Conservation (phyloP, 2,113 vertebrate genomes). For the Hylia prasina region DNA sequence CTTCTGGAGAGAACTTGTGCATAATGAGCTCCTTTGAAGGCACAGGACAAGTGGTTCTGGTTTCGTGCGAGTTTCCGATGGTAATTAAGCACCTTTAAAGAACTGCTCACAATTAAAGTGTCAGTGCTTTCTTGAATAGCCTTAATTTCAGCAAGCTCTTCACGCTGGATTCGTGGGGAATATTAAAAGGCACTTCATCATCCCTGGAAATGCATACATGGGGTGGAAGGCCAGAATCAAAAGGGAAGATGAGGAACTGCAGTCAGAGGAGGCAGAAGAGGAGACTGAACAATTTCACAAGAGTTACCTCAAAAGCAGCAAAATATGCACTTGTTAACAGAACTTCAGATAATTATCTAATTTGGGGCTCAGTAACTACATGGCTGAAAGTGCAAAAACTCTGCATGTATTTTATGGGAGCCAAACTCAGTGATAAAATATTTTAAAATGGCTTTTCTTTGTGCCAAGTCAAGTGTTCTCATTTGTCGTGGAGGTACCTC, state of each 20-base stretch:
- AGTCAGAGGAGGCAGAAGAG: neutral
- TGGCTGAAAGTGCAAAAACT: neutral
- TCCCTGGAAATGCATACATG: neutral
- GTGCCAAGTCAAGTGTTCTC: neutral
- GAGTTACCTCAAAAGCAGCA: neutral
- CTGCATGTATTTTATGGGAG: neutral
- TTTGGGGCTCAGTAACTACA: neutral
- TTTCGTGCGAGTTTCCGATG: neutral
- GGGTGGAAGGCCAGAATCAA: neutral
- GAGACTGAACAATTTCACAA: neutral
- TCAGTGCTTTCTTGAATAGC: neutral
- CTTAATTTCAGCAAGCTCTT: constrained; percentile 5
- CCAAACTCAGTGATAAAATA: neutral
- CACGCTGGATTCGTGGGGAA: neutral
- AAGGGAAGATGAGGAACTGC: neutral
- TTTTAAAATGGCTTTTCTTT: neutral
- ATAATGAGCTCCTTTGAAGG: neutral
- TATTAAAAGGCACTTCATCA: neutral
- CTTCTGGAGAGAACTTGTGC: neutral
- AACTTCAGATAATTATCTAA: neutral
- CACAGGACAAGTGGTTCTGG: neutral
- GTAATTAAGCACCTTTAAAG: constrained; percentile 28
- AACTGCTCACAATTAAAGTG: constrained; percentile 3
- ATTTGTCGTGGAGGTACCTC: neutral
- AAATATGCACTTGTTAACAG: neutral